A percentile compares a stretch with the other conserved stretches of the same genome.
Conservation (phyloP, 2,113 vertebrate species). For the Eretmochelys imbricata region DNA sequence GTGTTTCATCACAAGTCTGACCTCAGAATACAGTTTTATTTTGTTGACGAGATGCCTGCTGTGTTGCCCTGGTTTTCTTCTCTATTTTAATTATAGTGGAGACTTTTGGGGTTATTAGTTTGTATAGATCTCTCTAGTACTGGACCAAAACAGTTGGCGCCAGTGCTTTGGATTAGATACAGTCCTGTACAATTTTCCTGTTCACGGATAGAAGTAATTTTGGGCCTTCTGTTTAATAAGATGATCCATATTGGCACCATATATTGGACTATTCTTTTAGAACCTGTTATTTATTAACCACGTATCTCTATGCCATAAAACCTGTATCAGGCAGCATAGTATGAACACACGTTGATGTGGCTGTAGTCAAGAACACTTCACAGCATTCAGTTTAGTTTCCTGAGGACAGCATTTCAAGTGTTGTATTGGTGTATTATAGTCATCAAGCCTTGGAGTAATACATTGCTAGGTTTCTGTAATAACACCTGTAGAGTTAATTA, state of each 20-base stretch:
- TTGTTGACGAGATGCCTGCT: not conserved
- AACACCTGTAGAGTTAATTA: not conserved
- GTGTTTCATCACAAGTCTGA: not conserved
- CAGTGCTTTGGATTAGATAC: not conserved
- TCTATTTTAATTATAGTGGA: not conserved
- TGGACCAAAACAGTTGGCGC: not conserved
- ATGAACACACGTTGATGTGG: not conserved
- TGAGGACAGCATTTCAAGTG: not conserved
- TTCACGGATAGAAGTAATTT: not conserved
- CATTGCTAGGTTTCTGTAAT: rapidly evolving
- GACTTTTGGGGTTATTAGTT: not conserved
- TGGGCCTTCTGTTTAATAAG: not conserved
- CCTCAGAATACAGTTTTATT: not conserved
- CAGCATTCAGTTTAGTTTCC: rapidly evolving
- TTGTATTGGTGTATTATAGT: too few relatives aligned
- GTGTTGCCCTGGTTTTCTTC: not conserved
- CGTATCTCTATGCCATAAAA: not conserved
- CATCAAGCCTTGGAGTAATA: not conserved
- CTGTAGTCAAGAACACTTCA: not conserved
- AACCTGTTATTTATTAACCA: not conserved
- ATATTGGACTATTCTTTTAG: not conserved
- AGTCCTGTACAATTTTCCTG: not conserved
- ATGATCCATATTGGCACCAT: not conserved
- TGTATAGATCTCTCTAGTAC: not conserved
- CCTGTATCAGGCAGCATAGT: not conserved